Evolutionary conservation across 1,140 invertebrate species (phyloP).

Genomic region (Zaprionus capensis): DNA sequence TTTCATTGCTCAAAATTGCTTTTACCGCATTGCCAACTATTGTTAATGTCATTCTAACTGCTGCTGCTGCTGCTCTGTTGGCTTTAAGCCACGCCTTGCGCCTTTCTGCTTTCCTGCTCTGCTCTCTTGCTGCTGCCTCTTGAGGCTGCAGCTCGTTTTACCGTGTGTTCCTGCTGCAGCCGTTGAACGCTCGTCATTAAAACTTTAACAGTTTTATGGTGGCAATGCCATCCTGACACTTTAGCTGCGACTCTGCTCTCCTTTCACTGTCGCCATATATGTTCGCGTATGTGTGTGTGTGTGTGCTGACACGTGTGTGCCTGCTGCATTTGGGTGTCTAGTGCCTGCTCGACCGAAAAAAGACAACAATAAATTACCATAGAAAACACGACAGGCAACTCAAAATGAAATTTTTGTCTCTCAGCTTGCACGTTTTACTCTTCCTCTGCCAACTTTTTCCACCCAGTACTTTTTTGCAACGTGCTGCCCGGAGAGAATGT

Average conservation of each 20-base stretch:
- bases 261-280: background rate
- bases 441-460: background rate
- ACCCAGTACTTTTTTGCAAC: slow-evolving; percentile 15
- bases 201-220: slow-evolving; percentile 76
- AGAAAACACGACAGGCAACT: slow-evolving; percentile 57
- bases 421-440: slow-evolving; percentile 52
- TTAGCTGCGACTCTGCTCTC: slow-evolving; percentile 57
- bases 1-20: slow-evolving; percentile 79
- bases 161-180: slow-evolving; percentile 11
- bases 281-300: background rate
- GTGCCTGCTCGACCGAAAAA: slow-evolving; percentile 34
- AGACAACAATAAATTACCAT: slow-evolving; percentile 46
- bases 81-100: slow-evolving; percentile 31
- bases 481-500: slow-evolving; percentile 31
- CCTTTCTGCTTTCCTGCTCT: background rate
- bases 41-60: slow-evolving; percentile 79
- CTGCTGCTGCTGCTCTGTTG: slow-evolving; percentile 20
- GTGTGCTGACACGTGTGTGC: background rate
- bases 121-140: slow-evolving; percentile 18
- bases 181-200: slow-evolving; percentile 63
- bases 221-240: slow-evolving; percentile 66
- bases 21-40: slow-evolving; percentile 80
- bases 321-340: slow-evolving; percentile 31
- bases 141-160: slow-evolving; percentile 19
- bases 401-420: slow-evolving; percentile 69